These are phyloP conservation scores for Xenus cinereus DNA, from an alignment of 2,113 vertebrate genomes.

Conservation along the genomic window DNA sequence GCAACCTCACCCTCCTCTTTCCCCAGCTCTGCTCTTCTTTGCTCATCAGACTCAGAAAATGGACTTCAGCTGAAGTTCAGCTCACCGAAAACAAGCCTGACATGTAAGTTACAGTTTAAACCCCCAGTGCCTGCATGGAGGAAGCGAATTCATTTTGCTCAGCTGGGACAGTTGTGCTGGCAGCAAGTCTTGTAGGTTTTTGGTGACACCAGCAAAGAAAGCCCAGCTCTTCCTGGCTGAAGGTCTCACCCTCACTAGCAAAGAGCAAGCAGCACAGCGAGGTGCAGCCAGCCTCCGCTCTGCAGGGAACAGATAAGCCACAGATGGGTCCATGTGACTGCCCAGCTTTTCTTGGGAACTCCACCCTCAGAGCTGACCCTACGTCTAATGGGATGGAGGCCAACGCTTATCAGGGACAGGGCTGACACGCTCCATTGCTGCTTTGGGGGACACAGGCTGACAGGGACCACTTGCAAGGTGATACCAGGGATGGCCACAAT, in stretches of 20 bases:
- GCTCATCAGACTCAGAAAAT: neutral
- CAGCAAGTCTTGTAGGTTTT: neutral
- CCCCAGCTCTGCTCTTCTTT: neutral
- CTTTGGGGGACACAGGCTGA: neutral
- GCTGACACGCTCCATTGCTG: neutral
- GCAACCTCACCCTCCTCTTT: neutral
- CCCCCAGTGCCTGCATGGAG: neutral
- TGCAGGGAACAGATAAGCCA: neutral
- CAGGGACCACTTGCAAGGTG: accelerated
- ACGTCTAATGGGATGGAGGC: accelerated
- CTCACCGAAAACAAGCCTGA: neutral
- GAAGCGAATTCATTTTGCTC: neutral
- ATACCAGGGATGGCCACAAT: accelerated
- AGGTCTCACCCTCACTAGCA: neutral
- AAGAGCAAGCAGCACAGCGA: accelerated
- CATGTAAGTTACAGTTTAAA: neutral
- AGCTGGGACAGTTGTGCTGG: accelerated
- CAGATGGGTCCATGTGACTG: neutral
- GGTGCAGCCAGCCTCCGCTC: accelerated
- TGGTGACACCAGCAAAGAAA: neutral
- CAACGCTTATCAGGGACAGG: neutral
- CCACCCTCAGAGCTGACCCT: neutral
- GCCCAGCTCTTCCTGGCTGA: too few relatives aligned
- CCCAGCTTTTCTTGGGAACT: neutral
- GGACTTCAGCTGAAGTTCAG: neutral